Percentiles rank a stretch among this genome's conserved stretches.
Conservation (phyloP, 2,888 invertebrate species). For the Taenaris catops region DNA sequence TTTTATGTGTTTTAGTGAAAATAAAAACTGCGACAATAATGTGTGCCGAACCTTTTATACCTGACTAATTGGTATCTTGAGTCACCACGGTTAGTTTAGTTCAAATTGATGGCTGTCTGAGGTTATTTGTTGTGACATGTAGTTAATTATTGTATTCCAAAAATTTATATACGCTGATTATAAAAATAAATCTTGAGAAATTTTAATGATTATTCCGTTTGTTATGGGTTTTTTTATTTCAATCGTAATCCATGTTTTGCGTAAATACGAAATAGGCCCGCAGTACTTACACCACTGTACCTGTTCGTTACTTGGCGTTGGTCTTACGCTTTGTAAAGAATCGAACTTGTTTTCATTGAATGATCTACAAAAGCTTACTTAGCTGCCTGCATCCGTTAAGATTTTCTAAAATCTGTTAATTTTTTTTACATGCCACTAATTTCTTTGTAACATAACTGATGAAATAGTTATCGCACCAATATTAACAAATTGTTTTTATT, state of each 20-base stretch:
- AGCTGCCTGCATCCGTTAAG: too few species aligned
- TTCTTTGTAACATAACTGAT: too few species aligned
- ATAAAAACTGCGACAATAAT: constrained; percentile 72
- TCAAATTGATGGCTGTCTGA: constrained; percentile 64
- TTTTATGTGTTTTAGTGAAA: constrained; percentile 56
- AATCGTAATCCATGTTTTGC: background rate
- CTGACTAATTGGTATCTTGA: constrained; percentile 62
- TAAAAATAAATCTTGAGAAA: background rate
- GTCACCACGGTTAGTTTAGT: constrained; percentile 75
- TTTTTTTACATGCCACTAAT: too few species aligned
- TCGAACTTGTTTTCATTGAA: constrained; percentile 17
- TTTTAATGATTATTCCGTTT: too few species aligned
- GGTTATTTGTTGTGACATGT: constrained; percentile 76
- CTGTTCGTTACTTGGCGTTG: constrained; percentile 56
- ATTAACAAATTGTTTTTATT: too few species aligned
- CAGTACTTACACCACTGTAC: constrained; percentile 26
- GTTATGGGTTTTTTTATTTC: too few species aligned
- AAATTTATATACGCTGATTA: constrained; percentile 51
- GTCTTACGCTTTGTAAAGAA: constrained; percentile 43
- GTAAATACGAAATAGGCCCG: constrained; percentile 7
- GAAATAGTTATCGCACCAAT: too few species aligned
- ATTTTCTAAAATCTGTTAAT: too few species aligned
- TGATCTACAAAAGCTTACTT: constrained; percentile 5
- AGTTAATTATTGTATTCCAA: constrained; percentile 48
- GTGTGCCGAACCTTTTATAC: constrained; percentile 73